phyloP scores from a whole-genome alignment of 2,888 invertebrate species.

The Erpobdella octoculata region DNA sequence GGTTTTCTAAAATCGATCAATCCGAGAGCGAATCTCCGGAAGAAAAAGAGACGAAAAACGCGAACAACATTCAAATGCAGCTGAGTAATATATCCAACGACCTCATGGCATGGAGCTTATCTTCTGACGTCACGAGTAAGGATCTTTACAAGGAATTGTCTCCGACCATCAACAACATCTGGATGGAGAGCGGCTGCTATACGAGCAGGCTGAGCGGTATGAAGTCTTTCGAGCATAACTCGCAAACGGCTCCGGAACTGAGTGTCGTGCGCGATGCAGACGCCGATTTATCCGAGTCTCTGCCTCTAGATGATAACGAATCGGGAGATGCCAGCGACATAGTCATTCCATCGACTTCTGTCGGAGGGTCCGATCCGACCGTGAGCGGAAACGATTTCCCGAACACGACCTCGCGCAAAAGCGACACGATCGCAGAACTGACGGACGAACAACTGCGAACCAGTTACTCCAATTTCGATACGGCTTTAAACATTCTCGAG shows the following conservation, averaged over 20 bases:
- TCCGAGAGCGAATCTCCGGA: not conserved
- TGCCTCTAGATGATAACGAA: not conserved
- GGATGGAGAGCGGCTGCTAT: not conserved
- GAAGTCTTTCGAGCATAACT: not conserved
- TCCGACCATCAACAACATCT: not conserved
- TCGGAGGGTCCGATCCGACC: not conserved
- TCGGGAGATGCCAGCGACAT: not conserved
- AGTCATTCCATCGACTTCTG: not conserved
- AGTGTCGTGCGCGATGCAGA: not conserved
- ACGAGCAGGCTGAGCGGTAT: not conserved
- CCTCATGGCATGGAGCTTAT: not conserved
- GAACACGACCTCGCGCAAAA: not conserved
- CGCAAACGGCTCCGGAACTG: not conserved
- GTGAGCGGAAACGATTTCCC: not conserved
- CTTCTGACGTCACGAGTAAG: not conserved
- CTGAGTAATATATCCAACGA: not conserved
- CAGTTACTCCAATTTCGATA: not conserved
- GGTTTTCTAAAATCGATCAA: not conserved
- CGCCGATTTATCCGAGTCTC: too few relatives aligned
- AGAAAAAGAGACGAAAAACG: not conserved
- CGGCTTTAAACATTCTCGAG: not conserved
- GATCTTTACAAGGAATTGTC: conserved; percentile 5
- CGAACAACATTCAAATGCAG: not conserved
- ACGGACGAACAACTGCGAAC: not conserved
- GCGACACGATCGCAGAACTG: too few relatives aligned